Conservation (phyloP, 2,113 vertebrate genomes). For the Irena cyanogastra region DNA sequence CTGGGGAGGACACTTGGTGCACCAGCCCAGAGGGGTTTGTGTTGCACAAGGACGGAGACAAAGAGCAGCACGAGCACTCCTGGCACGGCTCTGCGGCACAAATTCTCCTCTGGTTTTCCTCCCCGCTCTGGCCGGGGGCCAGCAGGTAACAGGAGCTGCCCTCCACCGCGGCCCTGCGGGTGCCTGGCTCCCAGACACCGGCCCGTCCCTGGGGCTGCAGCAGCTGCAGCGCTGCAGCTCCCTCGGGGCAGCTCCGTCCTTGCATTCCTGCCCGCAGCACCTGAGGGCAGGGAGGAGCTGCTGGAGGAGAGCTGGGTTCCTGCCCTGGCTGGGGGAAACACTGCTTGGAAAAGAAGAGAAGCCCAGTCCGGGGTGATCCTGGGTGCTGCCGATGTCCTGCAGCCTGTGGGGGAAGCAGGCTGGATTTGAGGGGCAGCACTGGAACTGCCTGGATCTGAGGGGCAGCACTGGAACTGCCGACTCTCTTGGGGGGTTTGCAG, state of each 20-base stretch:
- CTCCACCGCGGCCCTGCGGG: not conserved
- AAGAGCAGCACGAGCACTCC: not conserved
- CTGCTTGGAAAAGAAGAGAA: not conserved
- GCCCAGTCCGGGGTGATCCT: not conserved
- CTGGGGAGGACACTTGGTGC: not conserved
- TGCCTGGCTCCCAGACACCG: not conserved
- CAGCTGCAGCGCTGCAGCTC: not conserved
- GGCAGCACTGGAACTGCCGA: not conserved
- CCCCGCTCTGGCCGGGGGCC: not conserved
- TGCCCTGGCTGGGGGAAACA: rapidly evolving
- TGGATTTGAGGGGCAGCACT: not conserved
- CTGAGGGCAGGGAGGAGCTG: not conserved
- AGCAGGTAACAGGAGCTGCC: not conserved
- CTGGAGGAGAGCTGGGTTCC: not conserved
- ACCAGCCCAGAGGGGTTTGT: not conserved
- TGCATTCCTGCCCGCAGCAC: not conserved
- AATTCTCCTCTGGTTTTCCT: not conserved
- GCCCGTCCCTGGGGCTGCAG: not conserved
- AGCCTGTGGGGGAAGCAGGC: not conserved
- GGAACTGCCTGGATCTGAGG: not conserved
- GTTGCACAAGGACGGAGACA: not conserved
- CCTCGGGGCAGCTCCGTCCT: not conserved
- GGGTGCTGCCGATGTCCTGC: not conserved
- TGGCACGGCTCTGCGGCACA: not conserved
- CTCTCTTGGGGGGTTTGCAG: not conserved